Evolutionary conservation across 2,113 vertebrate genomes (phyloP).

Genomic region (Gambusia holbrooki): DNA sequence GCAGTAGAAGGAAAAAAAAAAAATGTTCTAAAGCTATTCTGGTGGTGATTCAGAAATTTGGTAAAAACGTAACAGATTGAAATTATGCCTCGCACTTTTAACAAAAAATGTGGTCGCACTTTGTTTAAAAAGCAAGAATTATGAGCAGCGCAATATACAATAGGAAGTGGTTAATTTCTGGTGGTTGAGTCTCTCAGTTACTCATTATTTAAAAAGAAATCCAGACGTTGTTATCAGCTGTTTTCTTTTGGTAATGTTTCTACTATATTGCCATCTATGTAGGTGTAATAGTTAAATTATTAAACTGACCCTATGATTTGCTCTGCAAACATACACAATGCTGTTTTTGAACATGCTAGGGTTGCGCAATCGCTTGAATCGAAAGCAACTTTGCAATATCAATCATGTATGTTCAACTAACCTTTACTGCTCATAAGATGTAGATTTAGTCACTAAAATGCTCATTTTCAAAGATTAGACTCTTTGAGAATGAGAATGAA

Average conservation of each 20-base stretch:
- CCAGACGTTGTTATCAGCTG: too few species aligned
- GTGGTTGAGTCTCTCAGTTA: background rate
- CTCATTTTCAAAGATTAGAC: too few species aligned
- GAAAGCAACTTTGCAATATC: too few species aligned
- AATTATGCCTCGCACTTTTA: background rate
- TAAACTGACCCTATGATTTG: background rate
- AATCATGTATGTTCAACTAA: too few species aligned
- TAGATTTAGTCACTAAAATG: too few species aligned
- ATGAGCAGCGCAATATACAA: background rate
- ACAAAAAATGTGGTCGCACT: background rate
- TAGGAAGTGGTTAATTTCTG: background rate
- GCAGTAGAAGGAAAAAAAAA: background rate
- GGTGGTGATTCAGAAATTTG: background rate
- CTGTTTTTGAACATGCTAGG: background rate
- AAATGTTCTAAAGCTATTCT: background rate
- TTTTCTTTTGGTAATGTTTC: too few species aligned
- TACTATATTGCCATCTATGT: too few species aligned
- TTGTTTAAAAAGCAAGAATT: background rate
- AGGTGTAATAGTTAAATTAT: too few species aligned
- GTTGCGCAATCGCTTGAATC: too few species aligned
- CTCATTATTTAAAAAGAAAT: too few species aligned
- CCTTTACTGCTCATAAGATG: too few species aligned
- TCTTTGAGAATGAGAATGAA: too few species aligned
- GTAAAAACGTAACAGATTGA: background rate
- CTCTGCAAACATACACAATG: background rate